Evolutionary conservation across 1,140 invertebrate species (phyloP), one percentile per base, ranked within the genome.

Genomic region (Monochamus saltuarius): DNA sequence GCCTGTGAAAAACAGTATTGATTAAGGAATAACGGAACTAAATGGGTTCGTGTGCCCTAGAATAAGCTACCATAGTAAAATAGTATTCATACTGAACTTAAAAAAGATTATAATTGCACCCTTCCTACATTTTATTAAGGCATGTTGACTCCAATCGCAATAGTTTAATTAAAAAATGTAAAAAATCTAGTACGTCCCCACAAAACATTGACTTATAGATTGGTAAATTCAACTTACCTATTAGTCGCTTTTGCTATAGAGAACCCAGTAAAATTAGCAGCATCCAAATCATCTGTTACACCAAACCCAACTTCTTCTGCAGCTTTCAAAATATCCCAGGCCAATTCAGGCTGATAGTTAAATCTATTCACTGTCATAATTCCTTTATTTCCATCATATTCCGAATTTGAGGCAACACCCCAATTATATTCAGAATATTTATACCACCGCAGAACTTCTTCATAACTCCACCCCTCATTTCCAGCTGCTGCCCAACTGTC

Each of bases 401-500:
- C 55, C 0, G 19, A 39, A 43, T 68, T 38, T 51, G 73, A 62
- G 2, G 70, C 61, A 34, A 77, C 75, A 72, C 84, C 73, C 47
- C 46, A 59, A 63, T 83, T 82, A 59, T 82, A 52, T 70, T 81
- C 83, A 2, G 77, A 78, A 56, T 78, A 82, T 2, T 77, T 69
- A 70, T 83, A 86, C 56, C 78, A 83, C 0, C 80, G 80, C 1
- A 84, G 4, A 0, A 84, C 79, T 45, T 81, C 56, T 8, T 66
- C 52, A 22, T 56, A 71, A 17, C 64, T 66, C 71, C 71, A 73
- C 6, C 65, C 60, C 10, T 36, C 47, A 51, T 71, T 70, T 6
- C 69, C 69, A 34, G 42, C 36, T 6, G 58, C 66, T 16, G 80
- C 85, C 88, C 88, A 90, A 37, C 83, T 73, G 68, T 90, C 79